These are phyloP conservation scores for Lobophora halterata DNA, from an alignment of 2,888 invertebrate species.

Conservation along the genomic window DNA sequence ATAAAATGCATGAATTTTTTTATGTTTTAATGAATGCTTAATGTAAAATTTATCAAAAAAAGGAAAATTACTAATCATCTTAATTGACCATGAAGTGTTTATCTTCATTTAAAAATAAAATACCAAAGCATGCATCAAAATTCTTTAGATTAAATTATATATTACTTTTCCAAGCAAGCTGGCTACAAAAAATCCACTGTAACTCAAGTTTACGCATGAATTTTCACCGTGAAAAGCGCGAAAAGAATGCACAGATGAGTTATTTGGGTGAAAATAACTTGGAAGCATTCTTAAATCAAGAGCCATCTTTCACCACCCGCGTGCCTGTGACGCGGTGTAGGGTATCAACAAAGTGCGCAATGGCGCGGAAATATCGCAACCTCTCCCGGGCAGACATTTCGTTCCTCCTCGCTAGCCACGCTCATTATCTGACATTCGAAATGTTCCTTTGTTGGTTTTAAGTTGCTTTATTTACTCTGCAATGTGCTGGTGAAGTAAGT, in stretches of 20 bases:
- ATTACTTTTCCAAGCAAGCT: too few species aligned
- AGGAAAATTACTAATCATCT: too few species aligned
- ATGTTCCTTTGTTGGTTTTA: slow-evolving; percentile 62
- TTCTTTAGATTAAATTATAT: too few species aligned
- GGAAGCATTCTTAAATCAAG: slow-evolving; percentile 12
- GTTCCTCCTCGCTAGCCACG: slow-evolving; percentile 71
- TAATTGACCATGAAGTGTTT: too few species aligned
- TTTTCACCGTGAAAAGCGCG: too few species aligned
- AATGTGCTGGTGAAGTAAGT: slow-evolving; percentile 18
- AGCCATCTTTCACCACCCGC: slow-evolving; percentile 42
- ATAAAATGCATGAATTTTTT: slow-evolving; percentile 8
- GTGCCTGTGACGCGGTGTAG: slow-evolving; percentile 63
- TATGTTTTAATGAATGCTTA: too few species aligned
- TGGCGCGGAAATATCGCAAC: slow-evolving; percentile 75
- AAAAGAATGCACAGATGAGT: background rate
- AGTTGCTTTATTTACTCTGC: slow-evolving; percentile 71
- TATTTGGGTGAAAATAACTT: slow-evolving; percentile 1
- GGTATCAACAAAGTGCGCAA: slow-evolving; percentile 74
- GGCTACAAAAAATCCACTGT: too few species aligned
- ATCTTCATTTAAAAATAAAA: too few species aligned
- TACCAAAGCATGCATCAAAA: too few species aligned
- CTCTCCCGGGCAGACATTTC: slow-evolving; percentile 65
- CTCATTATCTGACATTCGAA: slow-evolving; percentile 73
- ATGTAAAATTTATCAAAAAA: too few species aligned
- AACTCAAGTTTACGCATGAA: too few species aligned